These are phyloP conservation scores for Dolomedes plantarius DNA, from an alignment of 2,888 invertebrate species.

Conservation along the genomic window DNA sequence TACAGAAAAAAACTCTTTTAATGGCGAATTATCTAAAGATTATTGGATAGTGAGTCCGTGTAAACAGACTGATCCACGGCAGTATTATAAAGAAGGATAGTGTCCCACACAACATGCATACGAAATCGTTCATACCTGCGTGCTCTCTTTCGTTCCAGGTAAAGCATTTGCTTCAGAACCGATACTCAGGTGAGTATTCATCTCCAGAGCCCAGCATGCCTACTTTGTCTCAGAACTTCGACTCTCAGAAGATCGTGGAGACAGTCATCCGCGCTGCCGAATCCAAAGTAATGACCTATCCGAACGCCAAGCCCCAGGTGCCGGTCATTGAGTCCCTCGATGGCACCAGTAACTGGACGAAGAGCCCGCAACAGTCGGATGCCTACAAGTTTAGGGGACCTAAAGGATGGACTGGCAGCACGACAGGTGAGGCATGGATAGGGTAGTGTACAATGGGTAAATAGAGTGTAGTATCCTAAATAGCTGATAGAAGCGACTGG, in stretches of 20 bases:
- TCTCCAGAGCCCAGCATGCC: constrained; percentile 10
- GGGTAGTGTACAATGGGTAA: no score
- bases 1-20: no score
- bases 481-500: no score
- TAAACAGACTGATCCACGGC: no score
- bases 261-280: constrained; percentile 75
- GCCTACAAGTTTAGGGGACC: constrained; percentile 79
- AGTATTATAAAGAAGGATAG: no score
- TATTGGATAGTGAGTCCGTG: no score
- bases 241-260: constrained; percentile 74
- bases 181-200: constrained; percentile 15
- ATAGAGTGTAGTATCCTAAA: no score
- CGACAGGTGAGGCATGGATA: background rate
- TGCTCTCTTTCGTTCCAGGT: constrained; percentile 38
- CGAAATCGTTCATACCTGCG: no score
- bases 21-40: no score
- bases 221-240: constrained; percentile 79
- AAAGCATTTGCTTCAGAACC: constrained; percentile 30
- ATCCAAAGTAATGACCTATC: constrained; percentile 73
- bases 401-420: constrained; percentile 78
- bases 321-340: constrained; percentile 48
- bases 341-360: background rate
- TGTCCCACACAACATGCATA: no score
- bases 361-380: constrained; percentile 74
- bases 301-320: constrained; percentile 34